These are phyloP conservation scores for Micromys minutus DNA, from an alignment of 2,113 vertebrate species.

Conservation along the genomic window DNA sequence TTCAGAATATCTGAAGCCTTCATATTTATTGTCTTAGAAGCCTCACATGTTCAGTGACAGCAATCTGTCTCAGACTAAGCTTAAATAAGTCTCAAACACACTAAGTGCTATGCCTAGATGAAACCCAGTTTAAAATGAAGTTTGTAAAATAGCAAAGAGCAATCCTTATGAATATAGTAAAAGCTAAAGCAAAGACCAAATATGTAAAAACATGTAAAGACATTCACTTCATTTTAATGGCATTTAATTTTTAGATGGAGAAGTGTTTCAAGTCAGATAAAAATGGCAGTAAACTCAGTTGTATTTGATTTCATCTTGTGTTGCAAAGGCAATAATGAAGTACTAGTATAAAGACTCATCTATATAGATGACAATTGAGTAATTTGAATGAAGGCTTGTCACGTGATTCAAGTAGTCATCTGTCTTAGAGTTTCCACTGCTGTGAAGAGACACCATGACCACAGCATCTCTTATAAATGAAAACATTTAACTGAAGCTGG, in stretches of 20 bases:
- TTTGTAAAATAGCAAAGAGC: slow-evolving; percentile 45
- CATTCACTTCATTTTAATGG: slow-evolving; percentile 20
- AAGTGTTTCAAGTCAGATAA: neutral
- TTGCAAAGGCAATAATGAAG: neutral
- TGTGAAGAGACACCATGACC: too few species aligned
- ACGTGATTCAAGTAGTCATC: slow-evolving; percentile 3
- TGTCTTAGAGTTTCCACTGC: too few species aligned
- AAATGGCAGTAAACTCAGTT: neutral
- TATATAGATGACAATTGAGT: neutral
- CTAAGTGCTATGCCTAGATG: slow-evolving; percentile 2
- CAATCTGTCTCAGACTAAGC: neutral
- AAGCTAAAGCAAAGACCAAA: neutral
- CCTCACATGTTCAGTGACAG: slow-evolving; percentile 26
- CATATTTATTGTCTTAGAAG: slow-evolving; percentile 5
- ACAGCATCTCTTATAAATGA: too few species aligned
- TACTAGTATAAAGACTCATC: slow-evolving; percentile 11
- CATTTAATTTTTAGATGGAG: slow-evolving; percentile 23
- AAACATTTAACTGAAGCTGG: too few species aligned
- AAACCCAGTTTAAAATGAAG: neutral
- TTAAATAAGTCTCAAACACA: slow-evolving; percentile 36
- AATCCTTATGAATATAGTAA: slow-evolving; percentile 29
- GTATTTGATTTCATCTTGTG: slow-evolving; percentile 32
- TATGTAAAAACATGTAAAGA: slow-evolving; percentile 11
- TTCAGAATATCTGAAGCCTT: neutral
- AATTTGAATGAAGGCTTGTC: slow-evolving; percentile 21